Evolutionary conservation across 2,888 invertebrate species (phyloP), one percentile per base, ranked within the genome.

Genomic region (Tipula unca): DNA sequence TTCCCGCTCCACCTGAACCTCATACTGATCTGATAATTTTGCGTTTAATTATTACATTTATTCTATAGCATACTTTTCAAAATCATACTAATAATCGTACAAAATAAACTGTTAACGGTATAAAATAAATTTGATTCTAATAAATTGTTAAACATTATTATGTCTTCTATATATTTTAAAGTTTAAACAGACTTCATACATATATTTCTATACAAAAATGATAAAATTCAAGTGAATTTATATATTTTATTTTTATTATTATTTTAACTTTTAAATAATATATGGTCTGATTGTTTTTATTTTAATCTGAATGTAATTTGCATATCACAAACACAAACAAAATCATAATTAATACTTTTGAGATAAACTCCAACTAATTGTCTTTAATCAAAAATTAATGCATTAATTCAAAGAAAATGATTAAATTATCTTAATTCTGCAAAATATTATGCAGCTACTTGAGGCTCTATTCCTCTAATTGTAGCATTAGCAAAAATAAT

Each of bases 251-350:
- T 69, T 25, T 25, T 25, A 69, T 25, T 17, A 48, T 48, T 69
- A 69, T 69, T 69, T 69, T 25, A 69, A 69, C 69, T 25, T 69
- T 69, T 69, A 69, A 69, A 25, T 69, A 20, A 69, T 69, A 69
- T 69, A 69, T 69, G 69, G 69, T 69, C 69, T 69, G 69, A 69
- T 13, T 69, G 69, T 69, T 69, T 69, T 69, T 69, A 69, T 10
- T 69, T 69, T 69, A 69, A 69, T 69, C 69, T 69, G 69, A 69
- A 69, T 69, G 69, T 69, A 69, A n/a, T 69, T 69, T 69, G 69
- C 69, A 69, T 69, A 69, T 69, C 69, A 69, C 69, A 69, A 69
- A 69, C 69, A 69, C 69, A 48, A 4, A 25, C 20, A 69, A 69
- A 20, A 25, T 69, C 69, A 69, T 69, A 69, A 69, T 25, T 54